These are phyloP conservation scores for Ophion slaviceki DNA, from an alignment of 2,888 invertebrate genomes.

Conservation along the genomic window DNA sequence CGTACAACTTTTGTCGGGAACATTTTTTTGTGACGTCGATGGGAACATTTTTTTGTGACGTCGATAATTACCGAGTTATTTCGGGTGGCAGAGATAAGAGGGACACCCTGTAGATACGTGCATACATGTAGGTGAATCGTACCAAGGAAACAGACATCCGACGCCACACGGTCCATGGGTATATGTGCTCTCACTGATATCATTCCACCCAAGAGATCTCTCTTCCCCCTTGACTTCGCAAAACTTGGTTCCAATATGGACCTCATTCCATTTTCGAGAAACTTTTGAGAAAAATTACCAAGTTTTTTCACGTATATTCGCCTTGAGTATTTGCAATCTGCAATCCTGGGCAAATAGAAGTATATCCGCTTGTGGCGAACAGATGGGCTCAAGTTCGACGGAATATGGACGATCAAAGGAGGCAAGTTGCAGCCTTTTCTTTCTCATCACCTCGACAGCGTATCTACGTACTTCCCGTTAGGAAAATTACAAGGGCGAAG, in stretches of 20 bases:
- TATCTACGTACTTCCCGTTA: slow-evolving; percentile 11
- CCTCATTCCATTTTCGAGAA: slow-evolving; percentile 42
- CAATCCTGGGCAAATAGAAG: neutral
- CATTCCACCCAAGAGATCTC: slow-evolving; percentile 12
- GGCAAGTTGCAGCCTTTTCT: neutral
- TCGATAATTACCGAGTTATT: too few relatives aligned
- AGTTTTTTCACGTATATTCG: slow-evolving; percentile 54
- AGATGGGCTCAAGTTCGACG: neutral
- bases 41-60: too few relatives aligned
- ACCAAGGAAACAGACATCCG: slow-evolving; percentile 51
- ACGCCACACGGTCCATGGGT: slow-evolving; percentile 20
- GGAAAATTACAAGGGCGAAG: slow-evolving; percentile 54
- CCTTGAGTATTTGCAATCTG: slow-evolving; percentile 8
- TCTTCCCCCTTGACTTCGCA: slow-evolving; percentile 13
- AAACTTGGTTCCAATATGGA: slow-evolving; percentile 52
- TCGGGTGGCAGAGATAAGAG: too few relatives aligned
- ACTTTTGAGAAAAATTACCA: slow-evolving; percentile 39
- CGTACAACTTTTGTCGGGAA: too few relatives aligned
- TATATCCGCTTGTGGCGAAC: neutral
- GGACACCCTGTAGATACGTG: neutral
- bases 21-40: too few relatives aligned
- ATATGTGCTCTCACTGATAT: slow-evolving; percentile 36
- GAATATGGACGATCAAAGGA: neutral
- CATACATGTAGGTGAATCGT: slow-evolving; percentile 19
- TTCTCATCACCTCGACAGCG: slow-evolving; percentile 9